Conservation (phyloP, 2,797 vertebrate species). For the Sebastes oblongus region DNA sequence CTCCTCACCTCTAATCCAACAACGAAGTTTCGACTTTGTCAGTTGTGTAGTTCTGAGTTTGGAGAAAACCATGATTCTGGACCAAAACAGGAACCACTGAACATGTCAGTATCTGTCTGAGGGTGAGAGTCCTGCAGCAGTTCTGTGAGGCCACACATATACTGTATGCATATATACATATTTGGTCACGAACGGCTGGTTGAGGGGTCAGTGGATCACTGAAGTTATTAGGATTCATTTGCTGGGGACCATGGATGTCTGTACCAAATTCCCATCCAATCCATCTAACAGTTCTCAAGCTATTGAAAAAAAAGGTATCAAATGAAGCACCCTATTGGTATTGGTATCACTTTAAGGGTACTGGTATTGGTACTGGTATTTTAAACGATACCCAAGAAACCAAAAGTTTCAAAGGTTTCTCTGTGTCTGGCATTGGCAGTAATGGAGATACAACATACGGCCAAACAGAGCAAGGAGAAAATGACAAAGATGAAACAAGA, state of each 20-base stretch:
- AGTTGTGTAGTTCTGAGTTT: constrained; percentile 37
- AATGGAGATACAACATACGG: not conserved
- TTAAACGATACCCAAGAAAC: not conserved
- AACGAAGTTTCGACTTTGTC: constrained; percentile 54
- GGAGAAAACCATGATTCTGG: not conserved
- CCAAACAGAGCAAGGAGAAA: no score
- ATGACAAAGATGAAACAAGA: no score
- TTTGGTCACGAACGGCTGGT: not conserved
- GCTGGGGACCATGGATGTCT: not conserved
- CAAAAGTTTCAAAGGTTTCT: not conserved
- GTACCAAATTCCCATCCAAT: not conserved
- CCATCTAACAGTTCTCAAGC: not conserved
- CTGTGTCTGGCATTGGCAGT: not conserved
- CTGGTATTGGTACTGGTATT: not conserved
- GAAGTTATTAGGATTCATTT: not conserved
- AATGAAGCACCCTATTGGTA: not conserved
- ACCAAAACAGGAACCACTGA: not conserved
- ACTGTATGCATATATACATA: not conserved
- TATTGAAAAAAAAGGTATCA: not conserved
- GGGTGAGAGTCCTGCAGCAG: not conserved
- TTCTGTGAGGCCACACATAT: not conserved
- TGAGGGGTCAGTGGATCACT: not conserved
- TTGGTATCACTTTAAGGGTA: not conserved
- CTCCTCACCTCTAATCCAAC: constrained; percentile 59
- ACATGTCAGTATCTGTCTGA: not conserved